Percentiles rank a stretch among this genome's conserved stretches.
phyloP scores from a whole-genome alignment of 1,140 invertebrate genomes.

The Heterodera carotae region DNA sequence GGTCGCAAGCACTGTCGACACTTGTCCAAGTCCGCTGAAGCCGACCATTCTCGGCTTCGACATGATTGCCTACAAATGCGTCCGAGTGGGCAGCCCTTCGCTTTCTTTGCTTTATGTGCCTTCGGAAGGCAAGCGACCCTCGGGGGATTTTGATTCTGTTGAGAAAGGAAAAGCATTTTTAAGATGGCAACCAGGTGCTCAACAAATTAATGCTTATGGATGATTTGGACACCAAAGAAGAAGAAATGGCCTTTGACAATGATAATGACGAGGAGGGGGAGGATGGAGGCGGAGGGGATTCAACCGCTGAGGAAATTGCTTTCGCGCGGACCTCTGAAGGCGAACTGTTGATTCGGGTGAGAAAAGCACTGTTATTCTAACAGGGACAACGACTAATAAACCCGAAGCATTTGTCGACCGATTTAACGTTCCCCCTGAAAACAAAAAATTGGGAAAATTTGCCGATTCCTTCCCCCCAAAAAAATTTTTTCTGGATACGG shows the following conservation, averaged over 20 bases:
- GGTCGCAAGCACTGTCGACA: background rate
- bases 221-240: background rate
- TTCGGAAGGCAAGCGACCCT: background rate
- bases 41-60: slow-evolving; percentile 30
- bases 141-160: background rate
- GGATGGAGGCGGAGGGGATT: no score
- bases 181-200: slow-evolving; percentile 19
- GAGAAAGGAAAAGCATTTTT: background rate
- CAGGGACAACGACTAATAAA: background rate
- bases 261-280: background rate
- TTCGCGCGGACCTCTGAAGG: slow-evolving; percentile 26
- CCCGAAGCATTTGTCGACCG: no score
- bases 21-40: slow-evolving; percentile 10
- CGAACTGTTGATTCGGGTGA: slow-evolving; percentile 27
- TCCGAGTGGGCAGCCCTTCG: background rate
- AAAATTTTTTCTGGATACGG: no score
- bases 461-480: no score
- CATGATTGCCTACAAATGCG: slow-evolving; percentile 31
- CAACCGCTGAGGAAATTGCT: slow-evolving; percentile 10
- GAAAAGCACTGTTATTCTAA: background rate
- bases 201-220: slow-evolving; percentile 31
- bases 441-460: background rate
- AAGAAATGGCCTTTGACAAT: no score
- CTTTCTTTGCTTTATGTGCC: background rate
- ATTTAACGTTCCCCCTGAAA: no score